phyloP scores from a whole-genome alignment of 2,113 vertebrate species.

The Sardina pilchardus region DNA sequence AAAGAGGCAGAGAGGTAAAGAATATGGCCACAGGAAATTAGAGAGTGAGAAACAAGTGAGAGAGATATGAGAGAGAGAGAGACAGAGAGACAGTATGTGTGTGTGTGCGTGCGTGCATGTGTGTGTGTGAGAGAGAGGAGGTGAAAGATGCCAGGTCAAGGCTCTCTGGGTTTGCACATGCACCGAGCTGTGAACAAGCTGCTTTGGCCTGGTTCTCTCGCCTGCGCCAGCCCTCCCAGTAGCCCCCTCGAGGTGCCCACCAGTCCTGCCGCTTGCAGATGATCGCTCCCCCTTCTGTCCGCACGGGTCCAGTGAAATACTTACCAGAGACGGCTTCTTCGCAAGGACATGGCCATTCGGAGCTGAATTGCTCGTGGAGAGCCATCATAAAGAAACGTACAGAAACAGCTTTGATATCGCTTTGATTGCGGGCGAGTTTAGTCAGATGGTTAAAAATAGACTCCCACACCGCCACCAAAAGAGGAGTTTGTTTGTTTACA shows the following conservation, averaged over 20 bases:
- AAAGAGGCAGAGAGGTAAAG: neutral
- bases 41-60: neutral
- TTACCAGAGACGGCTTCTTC: neutral
- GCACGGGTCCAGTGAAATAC: neutral
- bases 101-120: slow-evolving; percentile 5
- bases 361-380: neutral
- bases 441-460: neutral
- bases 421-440: neutral
- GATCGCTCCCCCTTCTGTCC: slow-evolving; percentile 2
- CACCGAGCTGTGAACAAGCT: slow-evolving; percentile 72
- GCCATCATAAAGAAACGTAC: neutral
- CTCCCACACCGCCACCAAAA: neutral
- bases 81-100: neutral
- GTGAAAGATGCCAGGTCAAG: slow-evolving; percentile 56
- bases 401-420: neutral
- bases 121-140: slow-evolving; percentile 24
- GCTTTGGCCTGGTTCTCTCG: slow-evolving; percentile 62
- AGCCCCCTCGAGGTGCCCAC: slow-evolving; percentile 4
- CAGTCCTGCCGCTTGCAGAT: slow-evolving; percentile 25
- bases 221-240: slow-evolving; percentile 35
- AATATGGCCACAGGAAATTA: neutral
- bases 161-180: slow-evolving; percentile 68
- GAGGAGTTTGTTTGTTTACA: neutral
- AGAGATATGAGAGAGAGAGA: neutral
- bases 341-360: neutral